These are phyloP conservation scores for Heliornis fulica DNA, from an alignment of 2,113 vertebrate species.

Conservation along the genomic window DNA sequence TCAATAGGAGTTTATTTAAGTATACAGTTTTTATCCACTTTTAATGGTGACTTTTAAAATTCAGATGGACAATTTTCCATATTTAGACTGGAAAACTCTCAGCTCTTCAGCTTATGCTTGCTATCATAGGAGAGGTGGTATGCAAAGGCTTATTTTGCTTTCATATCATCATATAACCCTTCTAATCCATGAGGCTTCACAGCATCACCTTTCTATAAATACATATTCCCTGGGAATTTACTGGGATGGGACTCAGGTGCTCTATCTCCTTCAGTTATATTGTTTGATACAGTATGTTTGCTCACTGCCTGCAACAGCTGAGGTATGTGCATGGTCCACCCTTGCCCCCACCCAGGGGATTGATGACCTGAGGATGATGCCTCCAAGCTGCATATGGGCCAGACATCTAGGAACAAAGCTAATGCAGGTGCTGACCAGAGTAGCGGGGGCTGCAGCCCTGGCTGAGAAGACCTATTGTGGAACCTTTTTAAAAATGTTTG, in stretches of 20 bases:
- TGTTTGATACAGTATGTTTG: background rate
- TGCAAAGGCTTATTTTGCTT: background rate
- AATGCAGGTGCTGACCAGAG: background rate
- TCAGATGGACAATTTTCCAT: background rate
- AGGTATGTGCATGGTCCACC: background rate
- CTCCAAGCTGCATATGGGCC: background rate
- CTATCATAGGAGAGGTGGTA: background rate
- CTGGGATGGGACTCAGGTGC: conserved; percentile 2
- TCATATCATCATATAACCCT: background rate
- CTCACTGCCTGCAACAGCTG: background rate
- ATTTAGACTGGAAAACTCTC: background rate
- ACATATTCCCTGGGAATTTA: background rate
- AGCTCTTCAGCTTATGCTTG: background rate
- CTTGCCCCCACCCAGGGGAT: background rate
- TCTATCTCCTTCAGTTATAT: background rate
- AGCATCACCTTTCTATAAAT: background rate
- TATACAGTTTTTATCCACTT: background rate
- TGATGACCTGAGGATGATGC: background rate
- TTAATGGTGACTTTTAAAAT: background rate
- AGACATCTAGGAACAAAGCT: background rate
- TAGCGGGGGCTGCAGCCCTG: background rate
- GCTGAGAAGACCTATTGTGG: background rate
- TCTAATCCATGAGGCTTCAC: background rate
- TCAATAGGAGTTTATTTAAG: background rate
- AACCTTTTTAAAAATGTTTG: background rate